Base-by-base conservation (phyloP, 2,113 vertebrate species). In the Desmodus rotundus region DNA sequence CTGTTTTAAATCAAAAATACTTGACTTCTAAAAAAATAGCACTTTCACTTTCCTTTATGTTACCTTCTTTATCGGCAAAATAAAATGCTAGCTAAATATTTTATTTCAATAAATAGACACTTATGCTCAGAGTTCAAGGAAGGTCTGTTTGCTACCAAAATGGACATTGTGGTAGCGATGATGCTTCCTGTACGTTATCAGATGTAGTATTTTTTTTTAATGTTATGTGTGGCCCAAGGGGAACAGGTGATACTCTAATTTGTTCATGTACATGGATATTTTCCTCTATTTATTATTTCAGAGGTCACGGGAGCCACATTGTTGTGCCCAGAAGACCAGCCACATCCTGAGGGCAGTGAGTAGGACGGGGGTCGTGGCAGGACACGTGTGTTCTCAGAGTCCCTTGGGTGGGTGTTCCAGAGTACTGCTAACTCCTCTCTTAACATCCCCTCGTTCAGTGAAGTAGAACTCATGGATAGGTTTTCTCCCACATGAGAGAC, bases 311-410 rank as follows among this genome's bases (percentile, higher is more conserved):
- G 22, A 91, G 20, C 33, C 36, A 56, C 1, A 5, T 0, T 28
- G 38, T 19, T 76, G 47, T 22, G 13, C 54, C 28, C 36, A 38
- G 24, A 76, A 17, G 1, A 47, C 5, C 20, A 61, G 54, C 13
- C 0, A 22, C 7, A 20, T 83, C 41, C 61, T 47, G 8, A 73
- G 36, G 36, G 4, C 4, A 11, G 24, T 26, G 5, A 89, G 26
- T 6, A 50, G 58, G 7, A 31, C 5, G n/a, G 16, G 36, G 2
- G 4, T 9, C 0, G 1, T 3, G 4, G 8, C 6, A 22, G 16
- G 12, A 7, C n/a, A 3, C 1, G 1, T 17, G 1, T 4, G 0
- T 24, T 33, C 6, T 19, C 15, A 61, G 45, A 5, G 31, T 17
- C 28, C 2, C 31, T 31, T 10, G 5, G 5, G 5, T 56, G 31